Evolutionary conservation across 2,797 vertebrate genomes (phyloP).

Genomic region (Fundulus diaphanus): DNA sequence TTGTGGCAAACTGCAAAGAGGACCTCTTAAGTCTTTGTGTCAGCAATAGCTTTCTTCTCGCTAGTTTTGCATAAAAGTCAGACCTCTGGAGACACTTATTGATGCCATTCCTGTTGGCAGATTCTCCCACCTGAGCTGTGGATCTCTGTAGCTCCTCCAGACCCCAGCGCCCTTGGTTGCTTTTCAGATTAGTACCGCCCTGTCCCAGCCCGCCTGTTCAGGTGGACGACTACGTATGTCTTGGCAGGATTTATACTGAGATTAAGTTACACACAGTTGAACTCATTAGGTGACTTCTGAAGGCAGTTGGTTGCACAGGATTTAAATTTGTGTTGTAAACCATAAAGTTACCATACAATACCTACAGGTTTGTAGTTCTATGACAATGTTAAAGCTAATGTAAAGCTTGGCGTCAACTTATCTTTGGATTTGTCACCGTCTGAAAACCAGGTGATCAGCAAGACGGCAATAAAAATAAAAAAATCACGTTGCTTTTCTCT

Average conservation of each 20-base stretch:
- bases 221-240: not conserved
- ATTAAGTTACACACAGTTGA: not conserved
- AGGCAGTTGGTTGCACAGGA: not conserved
- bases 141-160: too few relatives aligned
- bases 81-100: too few relatives aligned
- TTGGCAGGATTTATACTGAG: not conserved
- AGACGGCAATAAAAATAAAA: conserved; percentile 17
- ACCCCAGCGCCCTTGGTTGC: too few relatives aligned
- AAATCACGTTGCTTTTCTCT: conserved; percentile 5
- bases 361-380: not conserved
- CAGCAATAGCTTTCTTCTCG: too few relatives aligned
- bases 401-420: conserved; percentile 4
- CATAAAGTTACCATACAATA: not conserved
- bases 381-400: not conserved
- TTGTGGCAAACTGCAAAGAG: too few relatives aligned
- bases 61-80: too few relatives aligned
- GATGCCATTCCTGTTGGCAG: too few relatives aligned
- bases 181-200: too few relatives aligned
- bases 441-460: conserved; percentile 44
- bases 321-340: not conserved
- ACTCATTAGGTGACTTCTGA: not conserved
- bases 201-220: not conserved
- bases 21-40: too few relatives aligned
- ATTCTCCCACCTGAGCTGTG: too few relatives aligned
- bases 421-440: conserved; percentile 18